A percentile compares a stretch with the other conserved stretches of the same genome.
These are phyloP conservation scores for Alentia gelatinosa DNA, from an alignment of 2,888 invertebrate species.

Conservation along the genomic window DNA sequence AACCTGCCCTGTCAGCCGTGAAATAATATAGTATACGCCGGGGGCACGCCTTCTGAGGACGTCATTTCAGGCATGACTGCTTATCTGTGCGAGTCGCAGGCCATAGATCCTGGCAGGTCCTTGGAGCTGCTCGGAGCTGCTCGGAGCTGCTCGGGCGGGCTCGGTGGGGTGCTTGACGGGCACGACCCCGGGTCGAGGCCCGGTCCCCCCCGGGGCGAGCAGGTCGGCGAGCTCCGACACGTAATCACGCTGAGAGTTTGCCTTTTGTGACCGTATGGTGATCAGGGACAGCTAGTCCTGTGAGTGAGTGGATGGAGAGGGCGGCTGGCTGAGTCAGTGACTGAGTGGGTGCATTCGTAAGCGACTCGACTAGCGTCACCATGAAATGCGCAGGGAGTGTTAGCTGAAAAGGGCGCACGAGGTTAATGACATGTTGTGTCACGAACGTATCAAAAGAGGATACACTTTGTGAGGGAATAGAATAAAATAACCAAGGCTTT, in stretches of 20 bases:
- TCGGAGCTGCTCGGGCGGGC: not conserved
- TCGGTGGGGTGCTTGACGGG: not conserved
- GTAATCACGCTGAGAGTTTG: conserved; percentile 31
- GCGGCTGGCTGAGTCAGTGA: not conserved
- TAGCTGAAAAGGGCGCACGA: too few relatives aligned
- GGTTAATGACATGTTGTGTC: too few relatives aligned
- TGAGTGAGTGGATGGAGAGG: not conserved
- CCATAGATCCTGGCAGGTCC: conserved; percentile 34
- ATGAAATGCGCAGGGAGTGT: too few relatives aligned
- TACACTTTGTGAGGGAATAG: too few relatives aligned
- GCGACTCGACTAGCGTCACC: too few relatives aligned
- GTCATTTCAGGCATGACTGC: conserved; percentile 27
- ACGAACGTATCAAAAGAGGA: too few relatives aligned
- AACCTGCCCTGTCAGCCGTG: not conserved
- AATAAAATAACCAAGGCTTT: too few relatives aligned
- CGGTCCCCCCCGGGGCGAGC: not conserved
- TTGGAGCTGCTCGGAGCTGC: not conserved
- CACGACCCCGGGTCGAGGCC: not conserved
- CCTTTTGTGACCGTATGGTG: conserved; percentile 9
- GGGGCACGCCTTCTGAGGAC: not conserved
- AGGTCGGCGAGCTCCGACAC: not conserved
- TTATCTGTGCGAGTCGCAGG: not conserved
- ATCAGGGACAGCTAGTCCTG: not conserved
- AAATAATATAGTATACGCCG: conserved; percentile 30
- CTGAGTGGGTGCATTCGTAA: not conserved